A percentile compares a stretch with the other conserved stretches of the same genome.
Conservation (phyloP, 1,140 invertebrate genomes). For the Xylocopa sonorina region DNA sequence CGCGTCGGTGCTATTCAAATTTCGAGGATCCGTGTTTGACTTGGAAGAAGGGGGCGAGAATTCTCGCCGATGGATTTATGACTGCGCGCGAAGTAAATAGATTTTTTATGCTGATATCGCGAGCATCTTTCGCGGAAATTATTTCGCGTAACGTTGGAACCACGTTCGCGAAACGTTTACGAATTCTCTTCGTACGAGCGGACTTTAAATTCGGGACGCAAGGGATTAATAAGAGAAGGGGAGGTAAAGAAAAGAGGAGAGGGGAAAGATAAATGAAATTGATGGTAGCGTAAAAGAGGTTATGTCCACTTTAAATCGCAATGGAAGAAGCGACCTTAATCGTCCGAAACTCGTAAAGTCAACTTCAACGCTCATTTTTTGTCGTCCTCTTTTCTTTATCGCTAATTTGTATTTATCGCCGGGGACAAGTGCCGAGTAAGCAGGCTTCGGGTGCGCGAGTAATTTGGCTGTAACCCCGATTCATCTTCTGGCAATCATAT, state of each 20-base stretch:
- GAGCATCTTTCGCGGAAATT: not conserved
- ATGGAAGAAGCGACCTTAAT: too few species aligned
- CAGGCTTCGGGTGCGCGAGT: constrained; percentile 1
- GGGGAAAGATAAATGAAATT: too few species aligned
- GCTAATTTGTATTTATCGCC: not conserved
- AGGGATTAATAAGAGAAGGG: too few species aligned
- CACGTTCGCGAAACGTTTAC: too few species aligned
- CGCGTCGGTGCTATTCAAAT: constrained; percentile 53
- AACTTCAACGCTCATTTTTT: not conserved
- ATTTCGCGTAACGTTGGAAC: not conserved
- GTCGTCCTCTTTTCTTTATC: not conserved
- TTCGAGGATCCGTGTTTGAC: constrained; percentile 50
- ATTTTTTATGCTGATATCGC: not conserved
- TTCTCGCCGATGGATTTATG: constrained; percentile 7
- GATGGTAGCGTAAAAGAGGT: too few species aligned
- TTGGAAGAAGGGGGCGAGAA: constrained; percentile 16
- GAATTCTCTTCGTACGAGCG: too few species aligned
- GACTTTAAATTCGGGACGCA: too few species aligned
- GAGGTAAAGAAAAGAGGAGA: too few species aligned
- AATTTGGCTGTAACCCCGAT: constrained; percentile 43
- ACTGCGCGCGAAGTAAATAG: constrained; percentile 1
- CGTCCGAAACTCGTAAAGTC: not conserved
- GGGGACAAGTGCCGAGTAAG: not conserved
- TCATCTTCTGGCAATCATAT: constrained; percentile 47
- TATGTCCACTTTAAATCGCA: too few species aligned